Evolutionary conservation across 2,888 invertebrate genomes (phyloP), one percentile per base, ranked within the genome.

Genomic region (Clusia tigrina): DNA sequence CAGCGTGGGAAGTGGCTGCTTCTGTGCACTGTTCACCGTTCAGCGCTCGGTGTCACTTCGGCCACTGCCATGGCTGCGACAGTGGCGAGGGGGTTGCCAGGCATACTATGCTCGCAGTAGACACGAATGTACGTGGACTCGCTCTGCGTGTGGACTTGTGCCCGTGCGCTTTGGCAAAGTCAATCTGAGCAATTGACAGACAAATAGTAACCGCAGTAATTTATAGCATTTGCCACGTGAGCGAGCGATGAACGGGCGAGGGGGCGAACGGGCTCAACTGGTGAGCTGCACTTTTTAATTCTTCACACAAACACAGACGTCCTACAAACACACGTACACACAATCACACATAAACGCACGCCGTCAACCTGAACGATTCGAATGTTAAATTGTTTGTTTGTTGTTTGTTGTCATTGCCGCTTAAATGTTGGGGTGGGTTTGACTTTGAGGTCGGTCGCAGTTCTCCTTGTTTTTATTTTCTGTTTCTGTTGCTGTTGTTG

Each of bases 341-440:
- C 26, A 25, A 1, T 22, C 37, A 23, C 59, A 37, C 37, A 37
- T 18, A 3, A 20, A 59, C 17, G 57, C 37, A n/a, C 57, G 38
- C 24, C 54, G 54, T 48, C 56, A 62, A 60, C 63, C 53, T 59
- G 54, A 58, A 62, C 58, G 48, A 15, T 22, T 59, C 66, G 67
- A 67, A 69, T 78, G 81, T 82, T 82, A 82, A n/a, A 82, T 82
- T 82, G 82, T 82, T 82, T 82, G 78, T 81, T 81, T 80, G 80
- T 76, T 79, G 79, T 81, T 76, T 79, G 78, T 79, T 80, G 80
- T 79, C 80, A 78, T 76, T 80, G 79, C 71, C 74, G 74, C 71
- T 79, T 75, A 76, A 81, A 75, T 79, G 76, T 60, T 67, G 67
- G 78, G 78, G 74, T 76, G 74, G 76, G 70, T 73, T 72, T 71